phyloP scores from a whole-genome alignment of 1,140 invertebrate species.

The Drosophila pseudoobscura region DNA sequence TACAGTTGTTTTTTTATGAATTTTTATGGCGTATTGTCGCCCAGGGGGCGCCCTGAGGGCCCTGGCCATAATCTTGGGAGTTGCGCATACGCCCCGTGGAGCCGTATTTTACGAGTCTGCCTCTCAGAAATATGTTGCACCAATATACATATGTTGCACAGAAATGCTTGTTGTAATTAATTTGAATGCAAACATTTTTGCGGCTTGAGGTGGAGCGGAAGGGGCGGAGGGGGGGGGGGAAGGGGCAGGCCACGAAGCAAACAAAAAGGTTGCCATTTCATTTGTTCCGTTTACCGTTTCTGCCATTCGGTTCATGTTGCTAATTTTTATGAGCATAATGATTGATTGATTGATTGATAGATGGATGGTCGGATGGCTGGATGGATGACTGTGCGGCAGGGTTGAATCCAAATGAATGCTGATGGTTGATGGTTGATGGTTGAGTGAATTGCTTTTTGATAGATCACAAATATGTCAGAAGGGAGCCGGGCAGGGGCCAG shows the following conservation, averaged over 20 bases:
- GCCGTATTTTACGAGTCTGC: conserved; percentile 21
- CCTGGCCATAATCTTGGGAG: too few species aligned
- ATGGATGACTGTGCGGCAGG: not conserved
- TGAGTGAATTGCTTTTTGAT: conserved; percentile 71
- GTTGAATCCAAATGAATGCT: conserved; percentile 56
- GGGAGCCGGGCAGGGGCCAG: not conserved
- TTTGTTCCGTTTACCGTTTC: conserved; percentile 43
- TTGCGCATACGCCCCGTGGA: conserved; percentile 46
- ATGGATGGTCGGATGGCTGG: conserved; percentile 12
- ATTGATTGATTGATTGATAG: conserved; percentile 71
- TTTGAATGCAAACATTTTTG: conserved; percentile 66
- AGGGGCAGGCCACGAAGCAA: conserved; percentile 7
- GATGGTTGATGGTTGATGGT: conserved; percentile 17
- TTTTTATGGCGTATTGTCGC: conserved; percentile 39
- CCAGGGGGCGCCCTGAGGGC: not conserved
- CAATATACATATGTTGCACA: not conserved
- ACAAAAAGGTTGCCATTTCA: conserved; percentile 27
- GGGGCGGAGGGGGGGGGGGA: too few species aligned
- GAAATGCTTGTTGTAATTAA: conserved; percentile 57
- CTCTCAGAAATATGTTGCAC: conserved; percentile 33
- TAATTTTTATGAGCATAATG: conserved; percentile 75
- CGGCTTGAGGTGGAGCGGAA: not conserved
- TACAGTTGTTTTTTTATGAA: conserved; percentile 25
- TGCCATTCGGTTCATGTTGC: conserved; percentile 30
- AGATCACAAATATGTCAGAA: conserved; percentile 53